Base-by-base conservation (phyloP, 2,113 vertebrate genomes). In the Ictalurus punctatus region DNA sequence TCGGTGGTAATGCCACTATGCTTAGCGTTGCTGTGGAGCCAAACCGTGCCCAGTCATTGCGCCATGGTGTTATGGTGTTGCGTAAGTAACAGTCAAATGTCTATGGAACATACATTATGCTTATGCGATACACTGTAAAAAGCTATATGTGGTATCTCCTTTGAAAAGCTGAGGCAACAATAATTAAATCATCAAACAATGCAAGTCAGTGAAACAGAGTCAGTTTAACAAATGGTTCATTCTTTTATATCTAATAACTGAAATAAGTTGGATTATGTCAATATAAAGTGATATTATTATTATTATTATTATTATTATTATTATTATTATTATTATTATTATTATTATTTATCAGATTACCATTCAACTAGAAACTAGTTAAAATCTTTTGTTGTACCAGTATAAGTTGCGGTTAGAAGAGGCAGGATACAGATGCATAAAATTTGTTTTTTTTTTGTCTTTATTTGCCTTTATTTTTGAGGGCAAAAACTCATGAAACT, bases 41-140 rank as follows among this genome's bases (percentile, higher is more conserved):
- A 6, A 95, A 96, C 89, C 96, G 98, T 0, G 93, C 98, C 30
- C 98, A 99, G 93, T 97, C 98, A 4, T 94, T 99, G 74, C 97
- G 96, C 14, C 98, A 99, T 0, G 98, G 98, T 0, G 98, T 99
- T 13, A 95, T 96, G 30, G 97, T 99, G 48, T 94, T 99, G 3
- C 96, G 98, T 99, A 94, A 88, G 98, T 98, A 92, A 6, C 23
- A 30, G 16, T 40, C 23, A 27, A 48, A 63, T 59, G 56, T 52
- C 67, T 84, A 27, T 5, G 6, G 30, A 85, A 79, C 40, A 48
- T 76, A 54, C 30, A 79, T 78, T 6, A 40, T 73, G 58, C 48
- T 63, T 54, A 52, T 52, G 48, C 9, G 1, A 10, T 52, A 85
- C 25, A 58, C 7, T 82, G n/a, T 17, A 19, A 30, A 58, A 78